phyloP scores from a whole-genome alignment of 2,113 vertebrate genomes.

The Indicator indicator region DNA sequence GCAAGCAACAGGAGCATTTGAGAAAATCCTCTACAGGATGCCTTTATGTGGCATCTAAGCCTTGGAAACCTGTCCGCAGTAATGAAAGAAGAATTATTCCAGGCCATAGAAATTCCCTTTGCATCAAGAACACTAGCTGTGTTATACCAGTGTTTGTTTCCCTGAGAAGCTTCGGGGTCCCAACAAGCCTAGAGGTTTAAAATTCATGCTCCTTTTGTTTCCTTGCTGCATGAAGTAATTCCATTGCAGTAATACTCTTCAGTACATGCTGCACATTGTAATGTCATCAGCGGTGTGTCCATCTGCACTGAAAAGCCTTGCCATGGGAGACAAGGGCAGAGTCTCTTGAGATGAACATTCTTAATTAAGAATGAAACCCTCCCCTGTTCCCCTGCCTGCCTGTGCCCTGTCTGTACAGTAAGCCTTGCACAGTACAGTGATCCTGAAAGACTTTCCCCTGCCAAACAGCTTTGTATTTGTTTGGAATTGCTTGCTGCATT shows the following conservation, averaged over 20 bases:
- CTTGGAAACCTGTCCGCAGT: constrained; percentile 47
- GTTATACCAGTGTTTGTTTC: constrained; percentile 44
- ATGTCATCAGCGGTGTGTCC: constrained; percentile 62
- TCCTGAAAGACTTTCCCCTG: constrained; percentile 21
- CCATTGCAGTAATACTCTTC: constrained; percentile 53
- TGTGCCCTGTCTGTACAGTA: constrained; percentile 35
- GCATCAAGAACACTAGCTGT: constrained; percentile 27
- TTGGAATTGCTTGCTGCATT: constrained; percentile 24
- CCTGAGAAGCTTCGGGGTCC: constrained; percentile 50
- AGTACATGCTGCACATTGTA: constrained; percentile 39
- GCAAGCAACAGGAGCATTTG: constrained; percentile 12
- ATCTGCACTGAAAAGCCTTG: constrained; percentile 60
- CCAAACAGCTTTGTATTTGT: constrained; percentile 18
- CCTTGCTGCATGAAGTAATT: constrained; percentile 59
- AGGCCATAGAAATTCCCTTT: constrained; percentile 60
- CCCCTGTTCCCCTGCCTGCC: constrained; percentile 7
- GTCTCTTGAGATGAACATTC: constrained; percentile 33
- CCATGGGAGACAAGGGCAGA: constrained; percentile 33
- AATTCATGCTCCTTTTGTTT: constrained; percentile 57
- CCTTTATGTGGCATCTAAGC: constrained; percentile 1
- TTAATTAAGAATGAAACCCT: constrained; percentile 58
- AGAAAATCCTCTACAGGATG: constrained; percentile 37
- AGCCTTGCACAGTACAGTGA: constrained; percentile 27
- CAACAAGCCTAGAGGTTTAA: constrained; percentile 60
- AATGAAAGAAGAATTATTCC: constrained; percentile 64